Evolutionary conservation across 2,797 vertebrate species (phyloP).

Genomic region (Chromis chromis): DNA sequence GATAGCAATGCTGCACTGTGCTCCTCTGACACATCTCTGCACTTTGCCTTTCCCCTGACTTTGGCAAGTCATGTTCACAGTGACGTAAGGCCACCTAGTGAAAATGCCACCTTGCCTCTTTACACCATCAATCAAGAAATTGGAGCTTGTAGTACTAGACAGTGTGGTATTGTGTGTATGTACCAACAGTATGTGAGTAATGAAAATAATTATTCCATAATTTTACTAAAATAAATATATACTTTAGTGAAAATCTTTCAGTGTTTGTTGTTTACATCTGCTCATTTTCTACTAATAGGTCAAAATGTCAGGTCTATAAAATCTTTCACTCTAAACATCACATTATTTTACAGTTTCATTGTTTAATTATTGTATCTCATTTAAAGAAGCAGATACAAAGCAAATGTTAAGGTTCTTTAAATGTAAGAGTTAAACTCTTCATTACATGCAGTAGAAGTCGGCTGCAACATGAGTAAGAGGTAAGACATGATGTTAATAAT

Average conservation of each 20-base stretch:
- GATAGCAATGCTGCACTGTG: conserved; percentile 15
- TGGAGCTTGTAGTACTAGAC: not conserved
- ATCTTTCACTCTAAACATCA: too few species aligned
- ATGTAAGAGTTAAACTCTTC: not conserved
- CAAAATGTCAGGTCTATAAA: too few species aligned
- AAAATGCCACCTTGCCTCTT: conserved; percentile 7
- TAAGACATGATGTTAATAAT: too few species aligned
- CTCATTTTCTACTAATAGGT: too few species aligned
- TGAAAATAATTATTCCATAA: not conserved
- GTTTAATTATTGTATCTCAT: too few species aligned
- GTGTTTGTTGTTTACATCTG: too few species aligned
- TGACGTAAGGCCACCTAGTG: conserved; percentile 24
- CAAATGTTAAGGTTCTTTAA: not conserved
- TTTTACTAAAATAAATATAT: not conserved
- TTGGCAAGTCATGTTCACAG: conserved; percentile 24
- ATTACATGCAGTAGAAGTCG: not conserved
- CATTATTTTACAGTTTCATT: too few species aligned
- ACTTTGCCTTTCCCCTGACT: conserved; percentile 41
- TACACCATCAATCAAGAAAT: not conserved
- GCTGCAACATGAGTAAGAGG: not conserved
- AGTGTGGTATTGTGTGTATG: not conserved
- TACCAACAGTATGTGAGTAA: conserved; percentile 5
- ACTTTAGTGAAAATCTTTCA: too few species aligned
- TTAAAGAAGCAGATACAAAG: too few species aligned
- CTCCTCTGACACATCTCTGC: conserved; percentile 21